phyloP scores from a whole-genome alignment of 2,113 vertebrate genomes.

The Silurus meridionalis region DNA sequence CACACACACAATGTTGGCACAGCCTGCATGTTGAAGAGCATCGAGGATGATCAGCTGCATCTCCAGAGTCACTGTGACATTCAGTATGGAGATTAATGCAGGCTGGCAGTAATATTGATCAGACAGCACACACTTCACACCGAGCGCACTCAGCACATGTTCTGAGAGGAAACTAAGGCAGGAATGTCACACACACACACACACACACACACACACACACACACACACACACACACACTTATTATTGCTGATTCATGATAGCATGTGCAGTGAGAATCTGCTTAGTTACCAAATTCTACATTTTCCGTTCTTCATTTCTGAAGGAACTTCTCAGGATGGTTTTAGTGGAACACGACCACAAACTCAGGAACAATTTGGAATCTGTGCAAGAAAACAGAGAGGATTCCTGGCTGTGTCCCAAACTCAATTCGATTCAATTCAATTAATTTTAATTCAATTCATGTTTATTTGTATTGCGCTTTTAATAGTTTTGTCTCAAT shows the following conservation, averaged over 20 bases:
- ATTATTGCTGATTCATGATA: constrained; percentile 29
- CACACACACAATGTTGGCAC: constrained; percentile 23
- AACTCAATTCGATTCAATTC: background rate
- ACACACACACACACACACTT: constrained; percentile 20
- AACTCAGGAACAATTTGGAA: background rate
- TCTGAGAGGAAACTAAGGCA: constrained; percentile 25
- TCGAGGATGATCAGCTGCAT: constrained; percentile 46
- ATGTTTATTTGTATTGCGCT: too few species aligned
- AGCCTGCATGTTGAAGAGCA: constrained; percentile 41
- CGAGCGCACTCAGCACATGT: constrained; percentile 19
- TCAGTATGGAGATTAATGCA: constrained; percentile 59
- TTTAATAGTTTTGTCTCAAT: too few species aligned
- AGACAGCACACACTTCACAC: constrained; percentile 44
- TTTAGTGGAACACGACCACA: background rate
- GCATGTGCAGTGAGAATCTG: constrained; percentile 17
- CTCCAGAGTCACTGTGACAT: constrained; percentile 54
- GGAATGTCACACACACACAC: constrained; percentile 2
- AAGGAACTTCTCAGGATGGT: background rate
- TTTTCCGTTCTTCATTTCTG: background rate
- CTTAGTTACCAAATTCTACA: background rate
- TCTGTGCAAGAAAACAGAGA: background rate
- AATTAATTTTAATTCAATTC: too few species aligned
- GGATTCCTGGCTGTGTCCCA: background rate
- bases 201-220: background rate
- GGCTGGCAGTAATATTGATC: constrained; percentile 54